Base-by-base conservation (phyloP, 2,888 invertebrate genomes). In the Macrophya annulata region DNA sequence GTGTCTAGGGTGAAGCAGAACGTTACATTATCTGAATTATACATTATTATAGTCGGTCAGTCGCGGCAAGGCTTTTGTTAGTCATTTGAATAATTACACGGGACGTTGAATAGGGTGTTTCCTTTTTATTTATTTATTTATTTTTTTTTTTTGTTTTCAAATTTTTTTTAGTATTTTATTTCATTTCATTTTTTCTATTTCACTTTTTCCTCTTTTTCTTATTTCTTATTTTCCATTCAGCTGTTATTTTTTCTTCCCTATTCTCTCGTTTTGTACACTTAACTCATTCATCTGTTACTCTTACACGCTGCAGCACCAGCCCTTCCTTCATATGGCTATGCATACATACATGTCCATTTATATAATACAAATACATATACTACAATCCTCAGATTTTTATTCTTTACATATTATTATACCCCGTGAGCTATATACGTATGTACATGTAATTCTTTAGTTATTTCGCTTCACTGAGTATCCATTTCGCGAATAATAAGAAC, bases 21-120 rank as follows among this genome's bases (percentile, higher is more conserved):
- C 84, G 87, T 87, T 86, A 85, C 86, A 88, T 88, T 87, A 87
- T 87, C 86, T 89, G 88, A 88, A 88, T 89, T 88, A 88, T 87
- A 87, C 88, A 87, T 88, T 86, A 87, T 87, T 87, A 86, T 84
- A 86, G 86, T 86, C 74, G 87, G 68, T 86, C 68, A 59, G 84
- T 85, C 85, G 85, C 85, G 83, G 81, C 85, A 83, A 86, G 86
- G 82, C 88, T 83, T 87, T 88, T 87, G 86, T 86, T 84, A 76
- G 85, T 84, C 86, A 86, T 86, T 85, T 87, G 88, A 89, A 88
- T 89, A 89, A 88, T 88, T 88, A 88, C 85, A 84, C 86, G 84
- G 83, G 74, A 76, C 86, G 87, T 81, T 76, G 86, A 72, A 81
- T 72, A 81, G 62, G 83, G 62, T 40, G 43, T 48, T 77, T 76